Percentiles rank a stretch among this genome's conserved stretches.
Evolutionary conservation across 1,140 invertebrate species (phyloP).

Genomic region (Ips typographus): DNA sequence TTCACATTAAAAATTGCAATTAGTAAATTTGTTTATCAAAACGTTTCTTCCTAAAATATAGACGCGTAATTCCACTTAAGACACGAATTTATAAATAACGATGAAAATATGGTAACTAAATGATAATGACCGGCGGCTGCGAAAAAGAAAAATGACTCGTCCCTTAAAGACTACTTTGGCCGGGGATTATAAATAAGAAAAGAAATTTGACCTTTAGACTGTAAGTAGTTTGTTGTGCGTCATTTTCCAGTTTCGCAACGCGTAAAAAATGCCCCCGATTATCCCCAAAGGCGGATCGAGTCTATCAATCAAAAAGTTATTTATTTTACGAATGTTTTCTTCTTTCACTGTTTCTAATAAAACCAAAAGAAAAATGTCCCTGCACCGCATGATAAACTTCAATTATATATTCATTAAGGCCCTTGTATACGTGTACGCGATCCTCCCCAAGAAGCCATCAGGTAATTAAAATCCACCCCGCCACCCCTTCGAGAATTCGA

Average conservation of each 20-base stretch:
- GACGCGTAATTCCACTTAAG: no score
- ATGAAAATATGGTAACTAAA: constrained; percentile 29
- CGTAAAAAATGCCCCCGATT: constrained; percentile 41
- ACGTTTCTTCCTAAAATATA: no score
- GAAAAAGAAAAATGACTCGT: constrained; percentile 20
- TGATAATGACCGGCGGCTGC: constrained; percentile 14
- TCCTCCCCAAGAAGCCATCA: constrained; percentile 17
- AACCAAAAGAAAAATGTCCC: no score
- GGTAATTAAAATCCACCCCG: constrained; percentile 10
- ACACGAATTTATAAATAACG: constrained; percentile 7
- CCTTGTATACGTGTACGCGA: constrained; percentile 8
- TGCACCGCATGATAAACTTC: not conserved
- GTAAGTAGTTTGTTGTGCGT: constrained; percentile 39
- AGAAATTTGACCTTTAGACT: constrained; percentile 40
- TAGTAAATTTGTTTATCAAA: not conserved
- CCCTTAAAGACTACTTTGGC: constrained; percentile 13
- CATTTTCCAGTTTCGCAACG: constrained; percentile 14
- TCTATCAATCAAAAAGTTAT: constrained; percentile 35
- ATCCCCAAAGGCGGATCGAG: constrained; percentile 24
- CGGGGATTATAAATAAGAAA: constrained; percentile 39
- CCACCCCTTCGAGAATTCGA: constrained; percentile 10
- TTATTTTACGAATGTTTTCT: constrained; percentile 18
- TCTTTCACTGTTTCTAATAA: not conserved
- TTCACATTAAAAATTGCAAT: not conserved
- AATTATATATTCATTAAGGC: not conserved